Evolutionary conservation across 2,888 invertebrate species (phyloP).

Genomic region (Polia nebulosa): DNA sequence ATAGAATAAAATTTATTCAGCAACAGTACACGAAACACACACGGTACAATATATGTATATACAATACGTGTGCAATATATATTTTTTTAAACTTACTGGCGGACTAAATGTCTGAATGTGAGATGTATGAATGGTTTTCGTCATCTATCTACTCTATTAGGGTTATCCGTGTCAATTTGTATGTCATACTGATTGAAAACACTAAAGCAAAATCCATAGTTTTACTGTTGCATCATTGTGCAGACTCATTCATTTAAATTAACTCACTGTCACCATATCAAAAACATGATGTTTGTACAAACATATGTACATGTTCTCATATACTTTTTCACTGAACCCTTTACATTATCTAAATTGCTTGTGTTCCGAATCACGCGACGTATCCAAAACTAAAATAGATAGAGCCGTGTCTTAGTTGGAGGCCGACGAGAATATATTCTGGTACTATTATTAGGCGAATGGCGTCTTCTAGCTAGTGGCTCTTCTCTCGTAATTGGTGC

Average conservation of each 20-base stretch:
- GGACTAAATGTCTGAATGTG: too few relatives aligned
- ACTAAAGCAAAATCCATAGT: too few relatives aligned
- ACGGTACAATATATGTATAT: too few relatives aligned
- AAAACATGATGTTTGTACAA: constrained; percentile 12
- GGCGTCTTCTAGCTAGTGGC: constrained; percentile 69
- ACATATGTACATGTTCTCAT: constrained; percentile 16
- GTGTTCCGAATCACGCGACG: constrained; percentile 72
- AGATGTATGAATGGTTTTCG: too few relatives aligned
- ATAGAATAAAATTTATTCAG: too few relatives aligned
- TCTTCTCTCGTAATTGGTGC: constrained; percentile 60
- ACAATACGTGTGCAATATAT: too few relatives aligned
- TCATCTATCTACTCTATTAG: too few relatives aligned
- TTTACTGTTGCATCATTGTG: background rate
- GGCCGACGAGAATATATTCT: constrained; percentile 84
- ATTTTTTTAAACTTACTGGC: too few relatives aligned
- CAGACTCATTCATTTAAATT: constrained; percentile 40
- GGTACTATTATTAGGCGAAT: constrained; percentile 82
- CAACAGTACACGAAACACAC: too few relatives aligned
- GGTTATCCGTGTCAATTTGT: too few relatives aligned
- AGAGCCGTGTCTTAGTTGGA: constrained; percentile 83
- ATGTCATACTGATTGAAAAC: too few relatives aligned
- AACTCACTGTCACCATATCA: constrained; percentile 13
- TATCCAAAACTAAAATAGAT: constrained; percentile 83
- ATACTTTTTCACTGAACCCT: constrained; percentile 43
- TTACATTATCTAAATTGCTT: constrained; percentile 60